Evolutionary conservation across 2,888 invertebrate species (phyloP), one percentile per base, ranked within the genome.

Genomic region (Netelia melanura): DNA sequence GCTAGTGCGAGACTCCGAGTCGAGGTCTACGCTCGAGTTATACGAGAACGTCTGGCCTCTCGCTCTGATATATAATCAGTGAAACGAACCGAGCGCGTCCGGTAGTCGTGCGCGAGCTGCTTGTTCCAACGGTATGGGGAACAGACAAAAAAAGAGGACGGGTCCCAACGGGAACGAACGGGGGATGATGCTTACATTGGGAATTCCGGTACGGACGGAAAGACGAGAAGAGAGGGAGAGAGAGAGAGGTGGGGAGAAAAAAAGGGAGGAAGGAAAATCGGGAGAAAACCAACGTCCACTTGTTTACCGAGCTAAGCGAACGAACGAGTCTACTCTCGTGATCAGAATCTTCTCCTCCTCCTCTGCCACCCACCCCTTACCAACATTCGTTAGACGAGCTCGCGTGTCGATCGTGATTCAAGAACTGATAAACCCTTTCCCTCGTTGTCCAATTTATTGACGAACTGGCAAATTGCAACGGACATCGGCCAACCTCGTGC

Each of bases 11-110:
- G 74, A 56, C 65, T 71, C 54, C n/a, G 48, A 48, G 61, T n/a
- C 44, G 52, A 23, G 52, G 64, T 30, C n/a, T 61, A 62, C 74
- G 44, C 14, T 64, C 70, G 43, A 81, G 76, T 77, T 84, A 65
- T 6, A 38, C 80, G 75, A 38, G 21, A 71, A 76, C 43, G 17
- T 79, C 65, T 56, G 48, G 79, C 62, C 30, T 81, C 58, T 74
- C 48, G 64, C 21, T 84, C 84, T 84, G 71, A 61, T 67, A 67
- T 79, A 78, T 84, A 84, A 84, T 84, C 84, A 84, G 64, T 58
- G 71, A 76, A 76, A 80, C 65, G 84, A 61, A 71, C 21, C 71
- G 58, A 76, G 65, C 58, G 65, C 58, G 75, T 83, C 79, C 75
- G 79, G 75, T 75, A 25, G 75, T n/a, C 30, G 61, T 56, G 61